Evolutionary conservation across 2,113 vertebrate genomes (phyloP), one percentile per base, ranked within the genome.

Genomic region (Paradisaea rubra): DNA sequence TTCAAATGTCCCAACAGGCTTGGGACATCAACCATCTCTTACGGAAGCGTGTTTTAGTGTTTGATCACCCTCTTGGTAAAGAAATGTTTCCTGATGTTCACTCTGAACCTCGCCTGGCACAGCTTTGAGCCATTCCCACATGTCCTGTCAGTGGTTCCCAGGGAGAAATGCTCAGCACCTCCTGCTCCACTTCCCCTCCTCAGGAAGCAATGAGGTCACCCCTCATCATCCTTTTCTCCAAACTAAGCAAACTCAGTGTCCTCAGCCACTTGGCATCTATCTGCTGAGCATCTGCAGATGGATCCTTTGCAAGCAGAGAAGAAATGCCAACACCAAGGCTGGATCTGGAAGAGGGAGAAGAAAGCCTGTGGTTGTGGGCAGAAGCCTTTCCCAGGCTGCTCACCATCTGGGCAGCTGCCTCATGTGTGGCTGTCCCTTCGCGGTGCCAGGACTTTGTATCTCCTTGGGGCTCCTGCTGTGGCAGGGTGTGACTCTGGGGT

Each of bases 341-440:
- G 45, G 11, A n/a, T 68, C 39, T 68, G n/a, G 20, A 81, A 45
- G 24, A 60, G 19, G 9, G 20, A 52, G 6, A 30, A 45, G 60
- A 66, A 73, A 30, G 16, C 28, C 19, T 30, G 15, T 66, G 19
- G 9, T 30, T 52, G 27, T 59, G 37, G 15, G 44, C 27, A 73
- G 23, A 50, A 68, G n/a, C n/a, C 61, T 81, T 81, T 81, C 53
- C n/a, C 30, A 41, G 45, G 53, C 11, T 59, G 13, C 28, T 52
- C 11, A 21, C 20, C 16, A 6, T 60, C 12, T 60, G 33, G 23
- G 28, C 10, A 45, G 22, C 49, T 70, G 47, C 15, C 25, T 6
- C 15, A 3, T 31, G 4, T n/a, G 28, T 1, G 1, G 20, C 28
- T 65, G 15, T 45, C 44, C 19, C 33, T 73, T 81, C 3, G 1